Evolutionary conservation across 2,113 vertebrate genomes (phyloP), one percentile per base, ranked within the genome.

Genomic region (Hemiprocne comata): DNA sequence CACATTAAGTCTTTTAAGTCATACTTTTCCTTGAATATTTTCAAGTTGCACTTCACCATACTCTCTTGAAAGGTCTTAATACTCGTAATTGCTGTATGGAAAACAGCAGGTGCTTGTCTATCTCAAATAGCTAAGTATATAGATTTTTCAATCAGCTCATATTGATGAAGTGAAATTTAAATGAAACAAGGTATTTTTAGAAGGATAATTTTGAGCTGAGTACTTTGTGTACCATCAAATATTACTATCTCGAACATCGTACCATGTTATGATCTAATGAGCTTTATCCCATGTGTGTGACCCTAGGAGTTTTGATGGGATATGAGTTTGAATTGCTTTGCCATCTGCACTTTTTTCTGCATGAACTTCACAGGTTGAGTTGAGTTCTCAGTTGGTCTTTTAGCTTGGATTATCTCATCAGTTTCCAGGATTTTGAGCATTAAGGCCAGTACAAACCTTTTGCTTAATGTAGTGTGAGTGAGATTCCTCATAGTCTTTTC

Each of bases 91-190:
- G 94, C 95, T 97, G 73, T 65, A 46, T 94, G 92, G 87, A 96
- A 96, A 96, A 90, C 85, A 97, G 94, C 95, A 97, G 93, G 91
- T 97, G 95, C 83, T 96, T 95, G 38, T 96, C 89, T 95, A 46
- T 96, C 85, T 95, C 57, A 92, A 53, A 96, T 76, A 91, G 67
- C 93, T 94, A 78, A 96, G 88, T 91, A 81, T 88, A 95, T 96
- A 93, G 95, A 89, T 97, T 96, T 40, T 97, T 95, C 94, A 97
- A 94, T 95, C 89, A 95, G 78, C 57, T 94, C 29, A 40, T 96
- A 97, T 75, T 97, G 95, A 96, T 97, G 94, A 97, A 94, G 89
- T 89, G 73, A 97, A 96, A 97, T 96, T 95, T 96, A 97, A 94
- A 97, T 95, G 62, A 96, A 96, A 96, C 90, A 79, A 81, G 57